Evolutionary conservation across 2,888 invertebrate species (phyloP).

Genomic region (Oconnorella tubifera): DNA sequence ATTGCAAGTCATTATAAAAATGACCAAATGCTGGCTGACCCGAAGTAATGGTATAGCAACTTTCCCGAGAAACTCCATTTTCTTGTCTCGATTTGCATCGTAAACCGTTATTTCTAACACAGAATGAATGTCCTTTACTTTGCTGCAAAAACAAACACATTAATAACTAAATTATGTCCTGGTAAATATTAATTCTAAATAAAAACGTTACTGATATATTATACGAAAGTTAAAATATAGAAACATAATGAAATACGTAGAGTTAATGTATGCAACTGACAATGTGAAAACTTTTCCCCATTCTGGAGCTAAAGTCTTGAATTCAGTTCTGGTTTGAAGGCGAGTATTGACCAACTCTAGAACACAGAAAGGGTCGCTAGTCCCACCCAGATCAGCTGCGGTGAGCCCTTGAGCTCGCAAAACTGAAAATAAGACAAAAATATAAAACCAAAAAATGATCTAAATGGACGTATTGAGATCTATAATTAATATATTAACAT

Average conservation of each 20-base stretch:
- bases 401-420: slow-evolving; percentile 77
- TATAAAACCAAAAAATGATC: too few relatives aligned
- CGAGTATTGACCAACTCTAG: slow-evolving; percentile 89
- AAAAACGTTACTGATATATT: too few relatives aligned
- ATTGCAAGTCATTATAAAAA: too few relatives aligned
- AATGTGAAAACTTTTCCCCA: slow-evolving; percentile 99
- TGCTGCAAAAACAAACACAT: not conserved
- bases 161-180: not conserved
- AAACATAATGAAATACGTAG: too few relatives aligned
- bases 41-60: slow-evolving; percentile 77
- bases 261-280: too few relatives aligned
- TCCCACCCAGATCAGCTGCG: slow-evolving; percentile 92
- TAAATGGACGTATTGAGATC: too few relatives aligned
- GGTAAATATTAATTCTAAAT: not conserved
- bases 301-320: slow-evolving; percentile 90
- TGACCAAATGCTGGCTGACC: slow-evolving; percentile 46
- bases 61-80: slow-evolving; percentile 88
- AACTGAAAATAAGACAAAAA: slow-evolving; percentile 59
- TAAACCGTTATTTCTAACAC: slow-evolving; percentile 91
- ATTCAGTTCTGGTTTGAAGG: slow-evolving; percentile 96
- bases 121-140: slow-evolving; percentile 75
- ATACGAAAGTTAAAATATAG: too few relatives aligned
- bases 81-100: slow-evolving; percentile 96
- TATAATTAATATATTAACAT: too few relatives aligned
- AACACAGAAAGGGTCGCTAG: slow-evolving; percentile 98